phyloP scores from a whole-genome alignment of 2,888 invertebrate species.

The Tryphoninae sp. region DNA sequence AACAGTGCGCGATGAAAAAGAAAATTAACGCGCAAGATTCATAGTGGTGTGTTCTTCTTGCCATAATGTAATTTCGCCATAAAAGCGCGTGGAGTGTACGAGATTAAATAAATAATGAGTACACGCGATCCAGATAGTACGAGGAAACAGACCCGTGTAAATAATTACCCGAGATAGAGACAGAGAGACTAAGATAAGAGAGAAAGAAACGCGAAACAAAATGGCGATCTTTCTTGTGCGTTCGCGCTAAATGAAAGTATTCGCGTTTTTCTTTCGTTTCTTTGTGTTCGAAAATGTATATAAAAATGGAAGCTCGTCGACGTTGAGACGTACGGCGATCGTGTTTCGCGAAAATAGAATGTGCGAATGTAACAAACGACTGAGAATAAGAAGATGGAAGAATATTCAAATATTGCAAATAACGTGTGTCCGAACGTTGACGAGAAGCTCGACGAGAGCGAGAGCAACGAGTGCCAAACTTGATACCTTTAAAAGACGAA shows the following conservation, averaged over 20 bases:
- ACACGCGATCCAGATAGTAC: neutral
- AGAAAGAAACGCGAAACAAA: neutral
- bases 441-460: slow-evolving; percentile 51
- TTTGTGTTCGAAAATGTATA: slow-evolving; percentile 49
- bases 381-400: slow-evolving; percentile 35
- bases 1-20: neutral
- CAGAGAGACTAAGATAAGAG: slow-evolving; percentile 2
- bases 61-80: slow-evolving; percentile 57
- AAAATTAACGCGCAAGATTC: slow-evolving; percentile 10
- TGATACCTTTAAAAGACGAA: slow-evolving; percentile 68
- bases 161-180: slow-evolving; percentile 3
- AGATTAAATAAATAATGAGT: slow-evolving; percentile 28
- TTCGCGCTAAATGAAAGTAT: neutral
- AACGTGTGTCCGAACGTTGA: slow-evolving; percentile 56
- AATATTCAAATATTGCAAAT: slow-evolving; percentile 13
- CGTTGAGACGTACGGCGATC: slow-evolving; percentile 50
- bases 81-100: slow-evolving; percentile 24
- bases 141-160: neutral
- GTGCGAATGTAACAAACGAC: slow-evolving; percentile 36
- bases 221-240: neutral
- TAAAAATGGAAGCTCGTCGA: slow-evolving; percentile 50
- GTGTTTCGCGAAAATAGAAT: slow-evolving; percentile 40
- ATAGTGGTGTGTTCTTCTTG: slow-evolving; percentile 42
- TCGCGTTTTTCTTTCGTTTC: slow-evolving; percentile 2
- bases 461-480: slow-evolving; percentile 79